phyloP scores from a whole-genome alignment of 2,797 vertebrate genomes.

The Cuculus canorus region DNA sequence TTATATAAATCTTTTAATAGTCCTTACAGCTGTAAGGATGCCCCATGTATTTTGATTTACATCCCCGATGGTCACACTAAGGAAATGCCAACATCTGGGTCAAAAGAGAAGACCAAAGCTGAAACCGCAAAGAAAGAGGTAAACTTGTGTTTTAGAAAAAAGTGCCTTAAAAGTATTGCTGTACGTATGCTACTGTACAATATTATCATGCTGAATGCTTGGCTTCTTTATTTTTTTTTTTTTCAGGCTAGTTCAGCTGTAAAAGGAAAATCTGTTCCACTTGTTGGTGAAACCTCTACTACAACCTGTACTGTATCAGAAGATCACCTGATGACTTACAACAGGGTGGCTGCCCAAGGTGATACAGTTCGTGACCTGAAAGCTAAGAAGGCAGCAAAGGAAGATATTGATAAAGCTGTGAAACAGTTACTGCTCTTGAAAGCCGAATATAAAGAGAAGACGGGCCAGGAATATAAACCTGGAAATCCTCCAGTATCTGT shows the following conservation, averaged over 20 bases:
- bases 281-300: neutral
- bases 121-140: slow-evolving; percentile 82
- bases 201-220: neutral
- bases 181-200: neutral
- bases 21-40: slow-evolving; percentile 94
- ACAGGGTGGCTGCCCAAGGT: slow-evolving; percentile 84
- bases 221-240: neutral
- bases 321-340: slow-evolving; percentile 77
- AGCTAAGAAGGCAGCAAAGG: slow-evolving; percentile 87
- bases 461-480: slow-evolving; percentile 91
- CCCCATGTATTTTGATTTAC: slow-evolving; percentile 92
- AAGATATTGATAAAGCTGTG: slow-evolving; percentile 89
- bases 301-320: slow-evolving; percentile 12
- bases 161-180: neutral
- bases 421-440: slow-evolving; percentile 86
- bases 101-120: slow-evolving; percentile 92
- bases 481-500: slow-evolving; percentile 62
- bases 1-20: slow-evolving; percentile 70
- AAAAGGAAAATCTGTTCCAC: slow-evolving; percentile 53
- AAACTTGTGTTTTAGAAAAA: neutral
- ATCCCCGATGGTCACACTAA: slow-evolving; percentile 98
- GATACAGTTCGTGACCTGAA: slow-evolving; percentile 90
- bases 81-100: slow-evolving; percentile 97
- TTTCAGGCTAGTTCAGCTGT: slow-evolving; percentile 32
- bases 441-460: slow-evolving; percentile 87